Evolutionary conservation across 2,113 vertebrate species (phyloP).

Genomic region (Psettodes erumei): DNA sequence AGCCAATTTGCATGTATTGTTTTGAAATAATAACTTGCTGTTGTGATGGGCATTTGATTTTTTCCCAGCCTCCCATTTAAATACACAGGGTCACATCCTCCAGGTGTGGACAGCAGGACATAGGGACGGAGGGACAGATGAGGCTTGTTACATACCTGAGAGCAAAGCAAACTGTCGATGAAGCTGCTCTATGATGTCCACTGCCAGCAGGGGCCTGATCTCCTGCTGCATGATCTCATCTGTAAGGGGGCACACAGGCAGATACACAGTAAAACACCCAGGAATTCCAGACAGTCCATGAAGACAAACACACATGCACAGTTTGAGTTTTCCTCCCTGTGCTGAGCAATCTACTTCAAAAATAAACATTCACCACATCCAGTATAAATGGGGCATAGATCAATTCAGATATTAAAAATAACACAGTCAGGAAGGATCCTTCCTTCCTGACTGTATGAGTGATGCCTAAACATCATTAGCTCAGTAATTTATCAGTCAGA

Average conservation of each 20-base stretch:
- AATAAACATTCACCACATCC: not conserved
- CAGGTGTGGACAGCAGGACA: not conserved
- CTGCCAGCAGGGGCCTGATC: slow-evolving; percentile 92
- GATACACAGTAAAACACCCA: not conserved
- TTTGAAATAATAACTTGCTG: not conserved
- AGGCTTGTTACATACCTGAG: slow-evolving; percentile 86
- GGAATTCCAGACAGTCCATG: not conserved
- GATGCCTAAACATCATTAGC: no score
- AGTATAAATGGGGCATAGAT: not conserved
- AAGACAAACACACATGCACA: not conserved
- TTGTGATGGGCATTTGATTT: no score
- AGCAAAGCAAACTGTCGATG: slow-evolving; percentile 94
- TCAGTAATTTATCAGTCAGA: not conserved
- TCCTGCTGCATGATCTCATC: slow-evolving; percentile 99
- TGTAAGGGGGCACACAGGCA: slow-evolving; percentile 76
- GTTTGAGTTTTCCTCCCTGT: not conserved
- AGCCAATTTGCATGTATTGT: not conserved
- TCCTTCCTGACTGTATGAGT: no score
- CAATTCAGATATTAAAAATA: not conserved
- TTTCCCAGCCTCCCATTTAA: not conserved
- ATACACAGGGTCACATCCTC: not conserved
- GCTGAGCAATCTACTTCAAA: not conserved
- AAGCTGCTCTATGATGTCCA: slow-evolving; percentile 96
- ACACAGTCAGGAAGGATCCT: not conserved
- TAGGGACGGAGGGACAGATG: not conserved